Base-by-base conservation (phyloP, 2,888 invertebrate species). In the Tholera decimalis region DNA sequence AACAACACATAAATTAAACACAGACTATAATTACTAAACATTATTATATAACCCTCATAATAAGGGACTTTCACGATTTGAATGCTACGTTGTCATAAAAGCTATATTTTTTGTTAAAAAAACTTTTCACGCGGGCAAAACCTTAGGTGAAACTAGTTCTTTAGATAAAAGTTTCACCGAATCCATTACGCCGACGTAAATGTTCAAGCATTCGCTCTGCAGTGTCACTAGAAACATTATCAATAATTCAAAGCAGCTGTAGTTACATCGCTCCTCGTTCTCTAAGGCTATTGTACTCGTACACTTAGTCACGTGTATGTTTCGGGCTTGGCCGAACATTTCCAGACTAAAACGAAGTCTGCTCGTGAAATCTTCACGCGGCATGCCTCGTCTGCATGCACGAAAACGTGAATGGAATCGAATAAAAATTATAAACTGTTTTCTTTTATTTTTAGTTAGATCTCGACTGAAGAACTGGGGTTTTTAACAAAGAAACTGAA, bases 341-440 rank as follows among this genome's bases (percentile, higher is more conserved):
- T 46, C 24, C 37, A n/a, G 4, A 30, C 8, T 5, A 20, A 18
- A 20, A 37, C 49, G 30, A 50, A 67, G 26, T 51, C 30, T 64
- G 50, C 18, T 73, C 39, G 9, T 64, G 44, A 64, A 73, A 67
- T 67, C 73, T 73, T 50, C 65, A 73, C 44, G 65, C 11, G 44
- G 37, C 22, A 20, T 3, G 15, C 18, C 43, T 13, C 43, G 30
- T n/a, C 20, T 7, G 20, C 6, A 35, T 24, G 43, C 49, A 44
- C 43, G 73, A 30, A 41, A 4, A 37, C 37, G 4, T 22, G n/a
- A 11, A 37, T 26, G 13, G 20, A 67, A 26, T 35, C 1, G 20
- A 20, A 49, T 30, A 66, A 22, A 35, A 33, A 24, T 26, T 22
- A 26, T 33, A 20, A 44, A 37, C 1, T 1, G 2, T 47, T 11